These are phyloP conservation scores for Steinernema khuongi DNA, from an alignment of 1,140 invertebrate species.

Conservation along the genomic window DNA sequence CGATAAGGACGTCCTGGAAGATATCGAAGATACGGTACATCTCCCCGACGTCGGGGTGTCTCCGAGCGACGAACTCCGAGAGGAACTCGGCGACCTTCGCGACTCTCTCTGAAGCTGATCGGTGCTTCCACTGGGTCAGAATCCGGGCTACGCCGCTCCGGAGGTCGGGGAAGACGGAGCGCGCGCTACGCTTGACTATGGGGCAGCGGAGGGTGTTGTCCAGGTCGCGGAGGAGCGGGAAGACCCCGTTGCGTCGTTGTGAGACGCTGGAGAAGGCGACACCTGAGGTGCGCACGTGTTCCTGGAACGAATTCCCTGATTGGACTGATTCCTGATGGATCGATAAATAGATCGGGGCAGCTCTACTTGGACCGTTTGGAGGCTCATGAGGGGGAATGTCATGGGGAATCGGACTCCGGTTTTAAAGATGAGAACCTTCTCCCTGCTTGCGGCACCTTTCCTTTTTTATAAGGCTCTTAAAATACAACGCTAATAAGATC, in stretches of 20 bases:
- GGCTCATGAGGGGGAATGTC: too few species aligned
- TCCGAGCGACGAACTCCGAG: neutral
- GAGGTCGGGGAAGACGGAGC: neutral
- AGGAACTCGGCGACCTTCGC: neutral
- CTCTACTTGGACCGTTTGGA: too few species aligned
- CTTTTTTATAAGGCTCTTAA: too few species aligned
- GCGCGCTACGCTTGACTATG: neutral
- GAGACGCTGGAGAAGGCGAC: neutral
- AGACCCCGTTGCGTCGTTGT: neutral
- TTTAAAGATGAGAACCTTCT: too few species aligned
- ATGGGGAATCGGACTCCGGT: too few species aligned
- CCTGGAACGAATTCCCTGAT: too few species aligned
- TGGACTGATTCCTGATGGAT: too few species aligned
- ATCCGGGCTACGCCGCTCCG: neutral
- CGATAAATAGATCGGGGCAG: too few species aligned
- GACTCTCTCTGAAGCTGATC: neutral
- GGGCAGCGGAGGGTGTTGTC: neutral
- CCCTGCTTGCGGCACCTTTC: too few species aligned
- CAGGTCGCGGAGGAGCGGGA: neutral
- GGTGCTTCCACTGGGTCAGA: neutral
- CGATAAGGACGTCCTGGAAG: neutral
- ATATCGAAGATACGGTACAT: conserved; percentile 3
- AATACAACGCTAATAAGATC: too few species aligned
- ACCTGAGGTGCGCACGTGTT: neutral
- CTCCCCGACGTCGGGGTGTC: neutral